A percentile compares a stretch with the other conserved stretches of the same genome.
phyloP scores from a whole-genome alignment of 2,888 invertebrate genomes.

The Lasioglossum villosulum region DNA sequence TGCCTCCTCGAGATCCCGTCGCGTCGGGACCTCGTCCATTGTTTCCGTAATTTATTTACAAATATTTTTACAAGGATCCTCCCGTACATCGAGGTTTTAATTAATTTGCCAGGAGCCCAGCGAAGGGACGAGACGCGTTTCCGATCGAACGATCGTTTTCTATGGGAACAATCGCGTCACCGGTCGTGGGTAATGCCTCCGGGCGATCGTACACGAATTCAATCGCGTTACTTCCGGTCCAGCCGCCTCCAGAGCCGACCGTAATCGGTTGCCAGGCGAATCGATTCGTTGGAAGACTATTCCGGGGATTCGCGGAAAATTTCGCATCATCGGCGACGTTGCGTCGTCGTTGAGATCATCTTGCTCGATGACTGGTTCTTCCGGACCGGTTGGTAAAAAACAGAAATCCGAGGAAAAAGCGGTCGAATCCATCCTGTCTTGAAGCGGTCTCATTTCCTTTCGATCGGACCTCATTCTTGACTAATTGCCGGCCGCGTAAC shows the following conservation, averaged over 20 bases:
- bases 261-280: conserved; percentile 33
- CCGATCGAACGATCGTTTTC: conserved; percentile 40
- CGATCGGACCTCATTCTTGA: conserved; percentile 12
- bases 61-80: conserved; percentile 19
- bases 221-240: conserved; percentile 75
- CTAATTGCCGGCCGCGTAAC: conserved; percentile 77
- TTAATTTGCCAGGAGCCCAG: not conserved
- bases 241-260: conserved; percentile 30
- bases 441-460: conserved; percentile 32
- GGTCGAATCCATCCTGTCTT: conserved; percentile 12
- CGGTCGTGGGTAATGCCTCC: conserved; percentile 50
- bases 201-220: conserved; percentile 54
- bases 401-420: conserved; percentile 14
- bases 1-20: conserved; percentile 36
- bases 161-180: conserved; percentile 35
- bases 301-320: not conserved
- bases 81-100: not conserved
- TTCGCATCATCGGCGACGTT: not conserved
- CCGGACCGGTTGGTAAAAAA: not conserved
- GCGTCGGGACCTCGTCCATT: conserved; percentile 20
- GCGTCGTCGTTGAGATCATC: not conserved
- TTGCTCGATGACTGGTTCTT: not conserved
- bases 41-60: conserved; percentile 41
- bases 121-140: conserved; percentile 2
- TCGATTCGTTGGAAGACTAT: conserved; percentile 14